Percentiles rank a stretch among this genome's conserved stretches.
Conservation (phyloP, 2,797 vertebrate species). For the Rhinichthys osculus region DNA sequence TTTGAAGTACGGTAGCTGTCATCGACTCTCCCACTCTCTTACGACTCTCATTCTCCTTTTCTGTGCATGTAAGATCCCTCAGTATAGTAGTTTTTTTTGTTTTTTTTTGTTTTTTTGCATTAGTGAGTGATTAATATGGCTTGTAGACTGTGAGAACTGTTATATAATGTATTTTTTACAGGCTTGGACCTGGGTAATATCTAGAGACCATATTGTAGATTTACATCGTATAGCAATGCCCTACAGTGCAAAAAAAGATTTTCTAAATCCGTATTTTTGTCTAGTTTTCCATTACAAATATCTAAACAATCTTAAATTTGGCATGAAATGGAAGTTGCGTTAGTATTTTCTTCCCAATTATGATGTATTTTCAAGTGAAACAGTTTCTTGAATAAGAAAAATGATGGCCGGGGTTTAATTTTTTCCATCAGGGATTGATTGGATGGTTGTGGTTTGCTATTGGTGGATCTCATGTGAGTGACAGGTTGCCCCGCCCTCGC, state of each 20-base stretch:
- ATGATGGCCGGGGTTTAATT: not conserved
- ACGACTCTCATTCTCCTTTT: not conserved
- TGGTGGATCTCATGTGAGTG: not conserved
- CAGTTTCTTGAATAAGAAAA: not conserved
- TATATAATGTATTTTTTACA: not conserved
- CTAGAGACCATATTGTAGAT: not conserved
- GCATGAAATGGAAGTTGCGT: too few species aligned
- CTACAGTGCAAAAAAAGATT: too few species aligned
- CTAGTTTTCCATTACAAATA: too few species aligned
- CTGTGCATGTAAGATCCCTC: not conserved
- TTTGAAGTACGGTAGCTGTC: slow-evolving; percentile 3
- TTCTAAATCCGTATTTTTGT: too few species aligned
- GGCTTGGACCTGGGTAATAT: not conserved
- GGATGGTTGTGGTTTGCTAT: not conserved
- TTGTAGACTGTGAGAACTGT: not conserved
- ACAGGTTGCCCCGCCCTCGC: not conserved
- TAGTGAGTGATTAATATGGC: not conserved
- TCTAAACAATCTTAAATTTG: too few species aligned
- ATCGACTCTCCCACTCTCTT: not conserved
- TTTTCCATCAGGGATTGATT: not conserved
- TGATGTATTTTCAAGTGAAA: not conserved
- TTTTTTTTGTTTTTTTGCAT: too few species aligned
- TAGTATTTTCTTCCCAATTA: too few species aligned
- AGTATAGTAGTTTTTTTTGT: not conserved
- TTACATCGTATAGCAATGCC: too few species aligned